A percentile compares a stretch with the other conserved stretches of the same genome.
These are phyloP conservation scores for Axea sp. DNA, from an alignment of 2,888 invertebrate species.

Conservation along the genomic window DNA sequence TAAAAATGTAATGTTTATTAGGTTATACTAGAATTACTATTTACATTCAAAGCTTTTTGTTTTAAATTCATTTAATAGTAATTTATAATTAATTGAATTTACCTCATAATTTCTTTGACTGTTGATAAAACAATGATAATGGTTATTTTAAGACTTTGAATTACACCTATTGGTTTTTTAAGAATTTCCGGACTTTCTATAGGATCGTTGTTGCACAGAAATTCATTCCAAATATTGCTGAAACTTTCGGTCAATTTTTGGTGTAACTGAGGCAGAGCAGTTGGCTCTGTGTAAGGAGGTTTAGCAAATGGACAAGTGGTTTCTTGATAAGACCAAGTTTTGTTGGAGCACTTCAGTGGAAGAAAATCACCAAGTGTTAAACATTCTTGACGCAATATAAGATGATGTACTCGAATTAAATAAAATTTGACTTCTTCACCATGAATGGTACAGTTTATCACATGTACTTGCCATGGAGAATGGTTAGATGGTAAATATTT, in stretches of 20 bases:
- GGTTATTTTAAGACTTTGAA: constrained; percentile 83
- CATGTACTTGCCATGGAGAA: constrained; percentile 90
- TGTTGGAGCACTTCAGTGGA: constrained; percentile 80
- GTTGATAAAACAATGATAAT: constrained; percentile 85
- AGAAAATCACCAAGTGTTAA: constrained; percentile 88
- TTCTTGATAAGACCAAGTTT: constrained; percentile 78
- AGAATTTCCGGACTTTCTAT: constrained; percentile 85
- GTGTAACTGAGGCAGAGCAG: constrained; percentile 84
- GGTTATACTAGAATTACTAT: too few species aligned
- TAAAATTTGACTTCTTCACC: constrained; percentile 82
- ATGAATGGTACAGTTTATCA: constrained; percentile 80
- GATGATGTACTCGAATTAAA: constrained; percentile 87
- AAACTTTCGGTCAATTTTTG: constrained; percentile 85
- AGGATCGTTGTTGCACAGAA: constrained; percentile 88
- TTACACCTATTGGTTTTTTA: constrained; percentile 82
- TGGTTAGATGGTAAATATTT: constrained; percentile 87
- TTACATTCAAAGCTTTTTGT: too few species aligned
- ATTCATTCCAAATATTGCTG: constrained; percentile 89
- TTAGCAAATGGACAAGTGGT: constrained; percentile 77
- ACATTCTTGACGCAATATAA: constrained; percentile 86
- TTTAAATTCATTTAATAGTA: neutral
- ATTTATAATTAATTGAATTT: neutral
- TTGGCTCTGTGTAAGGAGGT: constrained; percentile 70
- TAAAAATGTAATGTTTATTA: too few species aligned
- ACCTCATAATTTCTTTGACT: constrained; percentile 83